Conservation (phyloP, 2,888 invertebrate species). For the Ptychoptera albimana region DNA sequence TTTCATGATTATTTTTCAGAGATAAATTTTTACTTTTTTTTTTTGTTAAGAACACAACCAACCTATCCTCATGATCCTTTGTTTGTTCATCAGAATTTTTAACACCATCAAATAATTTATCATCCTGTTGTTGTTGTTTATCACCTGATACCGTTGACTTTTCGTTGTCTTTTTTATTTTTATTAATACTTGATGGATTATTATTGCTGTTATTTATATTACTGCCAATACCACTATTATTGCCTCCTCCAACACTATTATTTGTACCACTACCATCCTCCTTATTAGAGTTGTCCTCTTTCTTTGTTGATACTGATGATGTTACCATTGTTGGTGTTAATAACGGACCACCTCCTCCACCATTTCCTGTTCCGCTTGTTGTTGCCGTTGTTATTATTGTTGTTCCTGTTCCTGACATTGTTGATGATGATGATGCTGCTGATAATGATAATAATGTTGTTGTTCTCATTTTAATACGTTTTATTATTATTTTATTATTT, state of each 20-base stretch:
- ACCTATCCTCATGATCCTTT: conserved; percentile 38
- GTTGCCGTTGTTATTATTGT: not conserved
- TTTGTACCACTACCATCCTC: conserved; percentile 4
- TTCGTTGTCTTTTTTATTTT: conserved; percentile 17
- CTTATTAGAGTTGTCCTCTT: conserved; percentile 1
- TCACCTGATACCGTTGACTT: conserved; percentile 15
- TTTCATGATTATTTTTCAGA: conserved; percentile 4
- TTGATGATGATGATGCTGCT: not conserved
- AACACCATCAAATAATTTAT: conserved; percentile 27
- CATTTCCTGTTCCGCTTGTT: not conserved
- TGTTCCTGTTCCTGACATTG: not conserved
- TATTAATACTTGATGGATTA: conserved; percentile 12
- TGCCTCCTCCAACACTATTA: conserved; percentile 12
- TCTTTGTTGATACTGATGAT: not conserved
- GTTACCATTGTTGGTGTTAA: too few relatives aligned
- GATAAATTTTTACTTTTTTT: conserved; percentile 1
- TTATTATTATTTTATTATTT: conserved; percentile 2
- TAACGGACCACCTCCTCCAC: conserved; percentile 1
- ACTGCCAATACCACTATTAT: conserved; percentile 8
- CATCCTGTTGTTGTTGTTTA: conserved; percentile 11
- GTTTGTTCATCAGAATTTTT: conserved; percentile 42
- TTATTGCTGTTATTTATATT: conserved; percentile 9
- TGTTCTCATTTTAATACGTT: not conserved
- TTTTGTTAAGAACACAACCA: conserved; percentile 22
- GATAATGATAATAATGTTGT: not conserved